A percentile compares a stretch with the other conserved stretches of the same genome.
Evolutionary conservation across 2,888 invertebrate genomes (phyloP).

Genomic region (Busseola fusca): DNA sequence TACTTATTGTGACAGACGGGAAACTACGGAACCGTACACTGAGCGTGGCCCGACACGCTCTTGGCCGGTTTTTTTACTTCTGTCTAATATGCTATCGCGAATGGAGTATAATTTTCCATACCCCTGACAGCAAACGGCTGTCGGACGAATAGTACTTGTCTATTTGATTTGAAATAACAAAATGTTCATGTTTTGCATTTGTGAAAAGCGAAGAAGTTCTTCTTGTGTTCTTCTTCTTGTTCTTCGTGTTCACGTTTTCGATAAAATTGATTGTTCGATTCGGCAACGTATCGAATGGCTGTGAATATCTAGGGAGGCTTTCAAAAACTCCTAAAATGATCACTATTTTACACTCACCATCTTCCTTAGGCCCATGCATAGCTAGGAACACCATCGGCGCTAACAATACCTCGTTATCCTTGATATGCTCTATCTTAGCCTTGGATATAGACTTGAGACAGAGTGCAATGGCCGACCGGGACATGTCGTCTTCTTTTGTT

Average conservation of each 20-base stretch:
- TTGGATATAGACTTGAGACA: constrained; percentile 94
- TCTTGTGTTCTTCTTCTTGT: too few relatives aligned
- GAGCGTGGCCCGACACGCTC: too few relatives aligned
- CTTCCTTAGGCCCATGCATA: constrained; percentile 94
- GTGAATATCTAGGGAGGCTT: neutral
- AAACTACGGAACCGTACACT: too few relatives aligned
- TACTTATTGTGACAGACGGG: too few relatives aligned
- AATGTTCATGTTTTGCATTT: neutral
- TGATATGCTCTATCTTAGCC: constrained; percentile 94
- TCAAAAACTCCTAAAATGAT: neutral
- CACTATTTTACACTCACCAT: constrained; percentile 76
- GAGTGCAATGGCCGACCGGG: constrained; percentile 92
- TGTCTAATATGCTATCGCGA: too few relatives aligned
- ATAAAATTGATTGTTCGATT: neutral
- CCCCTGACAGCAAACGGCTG: neutral
- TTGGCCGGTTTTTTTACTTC: too few relatives aligned
- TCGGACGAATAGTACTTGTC: neutral
- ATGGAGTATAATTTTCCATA: neutral
- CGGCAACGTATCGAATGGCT: neutral
- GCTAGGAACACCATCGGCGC: constrained; percentile 96
- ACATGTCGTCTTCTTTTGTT: constrained; percentile 91
- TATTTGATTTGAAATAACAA: neutral
- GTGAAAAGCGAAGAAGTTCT: neutral
- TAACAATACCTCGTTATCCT: constrained; percentile 92
- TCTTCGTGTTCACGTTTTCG: too few relatives aligned